phyloP scores from a whole-genome alignment of 2,797 vertebrate genomes.

The Microcaecilia unicolor region DNA sequence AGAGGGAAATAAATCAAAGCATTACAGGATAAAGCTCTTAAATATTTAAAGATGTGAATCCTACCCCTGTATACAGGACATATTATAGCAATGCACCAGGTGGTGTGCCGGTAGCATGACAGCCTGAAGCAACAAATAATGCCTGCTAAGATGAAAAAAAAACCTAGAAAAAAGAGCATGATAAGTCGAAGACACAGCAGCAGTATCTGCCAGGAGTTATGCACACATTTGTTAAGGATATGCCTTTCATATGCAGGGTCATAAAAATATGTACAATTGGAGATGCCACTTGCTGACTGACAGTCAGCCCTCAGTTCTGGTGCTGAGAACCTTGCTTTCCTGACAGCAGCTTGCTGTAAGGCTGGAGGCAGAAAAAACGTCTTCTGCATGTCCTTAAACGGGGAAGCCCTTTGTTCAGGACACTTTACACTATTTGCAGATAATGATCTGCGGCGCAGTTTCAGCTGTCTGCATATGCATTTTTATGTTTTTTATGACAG shows the following conservation, averaged over 20 bases:
- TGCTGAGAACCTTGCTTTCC: conserved; percentile 66
- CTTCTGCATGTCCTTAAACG: conserved; percentile 67
- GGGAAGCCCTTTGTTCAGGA: conserved; percentile 69
- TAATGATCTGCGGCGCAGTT: conserved; percentile 74
- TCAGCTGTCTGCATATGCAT: conserved; percentile 76
- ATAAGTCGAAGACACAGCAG: conserved; percentile 47
- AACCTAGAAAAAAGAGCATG: conserved; percentile 32
- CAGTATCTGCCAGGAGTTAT: conserved; percentile 69
- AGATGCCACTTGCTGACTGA: conserved; percentile 66
- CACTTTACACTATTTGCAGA: conserved; percentile 75
- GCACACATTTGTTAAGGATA: conserved; percentile 61
- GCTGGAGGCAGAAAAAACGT: conserved; percentile 69
- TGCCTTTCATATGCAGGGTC: conserved; percentile 63
- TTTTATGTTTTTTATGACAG: conserved; percentile 78
- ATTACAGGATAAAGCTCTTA: too few species aligned
- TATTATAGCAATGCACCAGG: too few species aligned
- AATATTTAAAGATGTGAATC: too few species aligned
- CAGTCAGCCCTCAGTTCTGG: conserved; percentile 65
- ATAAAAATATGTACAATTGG: conserved; percentile 70
- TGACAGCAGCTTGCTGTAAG: conserved; percentile 77
- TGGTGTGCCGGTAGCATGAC: too few species aligned
- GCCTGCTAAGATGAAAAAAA: conserved; percentile 18
- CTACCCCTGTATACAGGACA: too few species aligned
- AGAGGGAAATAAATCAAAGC: too few species aligned
- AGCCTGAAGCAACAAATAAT: too few species aligned